Evolutionary conservation across 1,140 invertebrate genomes (phyloP).

Genomic region (Dendrolimus kikuchii): DNA sequence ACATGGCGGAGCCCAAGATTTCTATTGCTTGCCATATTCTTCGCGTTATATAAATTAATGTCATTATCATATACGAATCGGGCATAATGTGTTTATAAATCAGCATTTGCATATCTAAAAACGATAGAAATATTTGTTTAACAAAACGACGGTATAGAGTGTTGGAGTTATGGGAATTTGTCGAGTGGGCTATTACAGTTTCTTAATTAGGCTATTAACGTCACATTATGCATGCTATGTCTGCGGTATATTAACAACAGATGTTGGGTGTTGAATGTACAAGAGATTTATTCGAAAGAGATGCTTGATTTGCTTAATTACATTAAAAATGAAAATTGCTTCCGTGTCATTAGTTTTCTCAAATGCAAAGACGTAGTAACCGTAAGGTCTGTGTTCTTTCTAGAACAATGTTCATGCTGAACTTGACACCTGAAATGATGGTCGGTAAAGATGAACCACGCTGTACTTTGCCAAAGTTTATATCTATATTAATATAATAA

Average conservation of each 20-base stretch:
- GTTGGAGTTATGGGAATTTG: conserved; percentile 17
- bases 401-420: too few relatives aligned
- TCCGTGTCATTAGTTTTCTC: too few relatives aligned
- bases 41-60: conserved; percentile 21
- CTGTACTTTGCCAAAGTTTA: too few relatives aligned
- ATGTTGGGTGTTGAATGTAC: conserved; percentile 1
- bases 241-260: conserved; percentile 10
- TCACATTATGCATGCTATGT: conserved; percentile 13
- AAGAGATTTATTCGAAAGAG: conserved; percentile 1
- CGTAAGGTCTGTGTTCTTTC: too few relatives aligned
- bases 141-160: conserved; percentile 12
- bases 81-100: conserved; percentile 16
- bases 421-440: too few relatives aligned
- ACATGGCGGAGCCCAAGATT: conserved; percentile 9
- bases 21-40: conserved; percentile 10
- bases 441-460: too few relatives aligned
- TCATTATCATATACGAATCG: conserved; percentile 22
- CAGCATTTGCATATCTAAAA: conserved; percentile 17
- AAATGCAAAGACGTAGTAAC: too few relatives aligned
- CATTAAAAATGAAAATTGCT: not conserved
- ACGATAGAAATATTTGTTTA: conserved; percentile 15
- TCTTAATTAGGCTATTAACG: conserved; percentile 24
- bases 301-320: conserved; percentile 1
- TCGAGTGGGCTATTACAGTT: conserved; percentile 13
- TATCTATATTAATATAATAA: too few relatives aligned